Base-by-base conservation (phyloP, 1,140 invertebrate species). In the Zaprionus nigranus region DNA sequence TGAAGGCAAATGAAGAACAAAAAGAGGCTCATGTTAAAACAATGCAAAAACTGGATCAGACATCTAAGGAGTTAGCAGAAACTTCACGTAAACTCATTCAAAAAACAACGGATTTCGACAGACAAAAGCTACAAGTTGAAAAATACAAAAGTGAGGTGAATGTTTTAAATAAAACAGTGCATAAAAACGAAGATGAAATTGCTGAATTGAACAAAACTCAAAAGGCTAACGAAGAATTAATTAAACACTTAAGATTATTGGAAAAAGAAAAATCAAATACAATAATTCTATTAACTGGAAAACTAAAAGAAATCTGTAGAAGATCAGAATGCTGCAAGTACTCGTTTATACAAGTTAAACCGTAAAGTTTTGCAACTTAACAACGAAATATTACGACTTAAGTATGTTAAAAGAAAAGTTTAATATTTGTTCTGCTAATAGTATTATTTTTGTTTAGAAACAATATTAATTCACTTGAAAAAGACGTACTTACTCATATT, bases 131-230 rank as follows among this genome's bases (percentile, higher is more conserved):
- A 4, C 43, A 61, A 12, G 28, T 81, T 13, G 85, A 90, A 12
- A 90, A 90, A 57, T 68, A 83, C 20, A 77, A 69, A 59, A 63
- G 71, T 60, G 85, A 90, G n/a, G 75, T 81, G 11, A 66, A 72
- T 30, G 30, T 69, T 3, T 51, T 79, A 4, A 73, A 51, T 15
- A 78, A 79, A 40, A 51, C 69, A 11, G 30, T 82, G 49, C 64
- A 75, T 13, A 88, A 88, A 56, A 58, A 80, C 36, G 82, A 85
- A 60, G 82, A 82, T 54, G 77, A 85, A 7, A 78, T 85, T 7
- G 34, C 28, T 11, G 79, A 84, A 0, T 24, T 78, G 12, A 70
- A 46, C 0, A 82, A 77, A 53, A 71, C 76, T 43, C 76, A 82
- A 51, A 82, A 76, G 24, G 66, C 70, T 22, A 75, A 78, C 24